A percentile compares a stretch with the other conserved stretches of the same genome.
Conservation (phyloP, 2,113 vertebrate species). For the Carassius auratus region DNA sequence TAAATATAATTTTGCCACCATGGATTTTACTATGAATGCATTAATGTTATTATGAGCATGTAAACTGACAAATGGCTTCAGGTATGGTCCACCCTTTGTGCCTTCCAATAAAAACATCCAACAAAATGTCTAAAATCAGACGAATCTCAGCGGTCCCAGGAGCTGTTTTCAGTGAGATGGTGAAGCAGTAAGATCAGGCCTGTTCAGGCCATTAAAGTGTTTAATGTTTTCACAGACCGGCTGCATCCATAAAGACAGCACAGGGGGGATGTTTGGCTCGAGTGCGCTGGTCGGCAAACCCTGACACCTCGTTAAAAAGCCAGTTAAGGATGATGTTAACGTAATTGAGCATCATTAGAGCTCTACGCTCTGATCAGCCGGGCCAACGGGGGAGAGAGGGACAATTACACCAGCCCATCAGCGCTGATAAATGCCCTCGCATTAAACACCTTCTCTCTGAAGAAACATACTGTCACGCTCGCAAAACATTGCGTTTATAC, state of each 20-base stretch:
- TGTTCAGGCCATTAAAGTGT: constrained; percentile 29
- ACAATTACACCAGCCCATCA: constrained; percentile 55
- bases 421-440: constrained; percentile 47
- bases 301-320: constrained; percentile 80
- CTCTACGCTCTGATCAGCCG: constrained; percentile 79
- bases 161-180: background rate
- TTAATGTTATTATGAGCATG: too few relatives aligned
- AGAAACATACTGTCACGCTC: constrained; percentile 25
- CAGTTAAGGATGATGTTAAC: constrained; percentile 83
- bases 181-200: background rate
- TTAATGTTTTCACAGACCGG: constrained; percentile 42
- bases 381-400: constrained; percentile 71
- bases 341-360: constrained; percentile 84
- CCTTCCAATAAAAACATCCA: background rate
- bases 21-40: background rate
- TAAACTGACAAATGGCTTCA: background rate
- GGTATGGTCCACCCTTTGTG: background rate
- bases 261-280: constrained; percentile 37
- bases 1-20: background rate
- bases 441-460: constrained; percentile 24
- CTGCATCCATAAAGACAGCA: constrained; percentile 26
- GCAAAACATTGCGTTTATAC: background rate
- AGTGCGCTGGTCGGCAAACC: constrained; percentile 71
- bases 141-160: background rate
- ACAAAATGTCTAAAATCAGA: background rate